phyloP scores from a whole-genome alignment of 2,113 vertebrate species.

The Toxotes chatareus region DNA sequence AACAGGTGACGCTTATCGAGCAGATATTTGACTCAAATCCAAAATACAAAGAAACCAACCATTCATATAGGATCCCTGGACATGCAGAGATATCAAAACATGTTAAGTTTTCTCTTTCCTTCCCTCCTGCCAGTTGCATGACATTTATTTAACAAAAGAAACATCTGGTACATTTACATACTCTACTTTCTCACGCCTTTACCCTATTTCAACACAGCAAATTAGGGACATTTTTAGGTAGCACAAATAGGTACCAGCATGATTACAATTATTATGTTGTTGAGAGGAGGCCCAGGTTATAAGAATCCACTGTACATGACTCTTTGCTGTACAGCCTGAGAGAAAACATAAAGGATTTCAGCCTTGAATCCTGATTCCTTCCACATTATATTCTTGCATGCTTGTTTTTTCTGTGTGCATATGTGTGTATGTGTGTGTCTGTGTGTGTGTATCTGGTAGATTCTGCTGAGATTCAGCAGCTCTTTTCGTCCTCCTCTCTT shows the following conservation, averaged over 20 bases:
- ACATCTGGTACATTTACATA: background rate
- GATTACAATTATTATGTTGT: too few species aligned
- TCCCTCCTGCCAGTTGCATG: background rate
- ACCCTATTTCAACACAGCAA: background rate
- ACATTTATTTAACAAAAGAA: too few species aligned
- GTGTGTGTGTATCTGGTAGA: conserved; percentile 36
- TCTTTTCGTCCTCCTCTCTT: conserved; percentile 67
- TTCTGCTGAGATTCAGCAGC: conserved; percentile 66
- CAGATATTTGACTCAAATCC: too few species aligned
- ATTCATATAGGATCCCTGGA: background rate
- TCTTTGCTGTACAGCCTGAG: conserved; percentile 16
- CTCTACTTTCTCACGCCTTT: background rate
- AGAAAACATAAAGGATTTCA: background rate
- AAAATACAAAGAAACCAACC: too few species aligned
- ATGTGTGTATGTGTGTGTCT: conserved; percentile 29
- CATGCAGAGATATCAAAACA: background rate
- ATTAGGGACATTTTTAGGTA: background rate
- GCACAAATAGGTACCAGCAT: background rate
- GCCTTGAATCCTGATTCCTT: conserved; percentile 44
- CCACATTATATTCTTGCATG: conserved; percentile 38
- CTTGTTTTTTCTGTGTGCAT: background rate
- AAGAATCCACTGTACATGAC: background rate
- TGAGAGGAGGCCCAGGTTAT: background rate
- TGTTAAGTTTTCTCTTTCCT: background rate
- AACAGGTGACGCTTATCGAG: too few species aligned